phyloP scores from a whole-genome alignment of 2,797 vertebrate genomes.

The Poecilia gillii region DNA sequence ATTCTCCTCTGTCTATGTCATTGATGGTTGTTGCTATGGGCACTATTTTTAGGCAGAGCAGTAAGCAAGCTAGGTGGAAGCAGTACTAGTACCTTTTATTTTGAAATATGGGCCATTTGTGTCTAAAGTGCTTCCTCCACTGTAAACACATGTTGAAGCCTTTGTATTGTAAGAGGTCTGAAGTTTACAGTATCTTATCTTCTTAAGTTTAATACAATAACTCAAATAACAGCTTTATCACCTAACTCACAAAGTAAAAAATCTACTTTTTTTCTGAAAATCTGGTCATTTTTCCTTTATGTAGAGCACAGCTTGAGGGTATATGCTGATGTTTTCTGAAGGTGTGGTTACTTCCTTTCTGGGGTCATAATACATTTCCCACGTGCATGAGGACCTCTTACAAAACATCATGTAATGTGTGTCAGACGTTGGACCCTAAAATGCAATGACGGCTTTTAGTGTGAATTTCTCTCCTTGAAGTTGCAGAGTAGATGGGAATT shows the following conservation, averaged over 20 bases:
- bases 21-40: no score
- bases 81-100: no score
- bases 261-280: no score
- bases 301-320: neutral
- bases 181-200: neutral
- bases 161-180: no score
- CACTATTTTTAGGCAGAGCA: no score
- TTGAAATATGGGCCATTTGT: no score
- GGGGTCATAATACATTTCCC: neutral
- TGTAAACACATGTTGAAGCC: no score
- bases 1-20: no score
- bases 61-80: no score
- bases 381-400: neutral
- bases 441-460: neutral
- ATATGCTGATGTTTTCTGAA: constrained; percentile 1
- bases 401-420: neutral
- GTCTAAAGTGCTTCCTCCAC: no score
- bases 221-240: neutral
- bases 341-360: neutral
- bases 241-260: neutral
- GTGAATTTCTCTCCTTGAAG: constrained; percentile 4
- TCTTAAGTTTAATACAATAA: neutral
- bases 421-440: neutral
- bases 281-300: neutral
- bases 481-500: neutral